These are phyloP conservation scores for Ceratina japonica DNA, from an alignment of 1,140 invertebrate genomes.

Conservation along the genomic window DNA sequence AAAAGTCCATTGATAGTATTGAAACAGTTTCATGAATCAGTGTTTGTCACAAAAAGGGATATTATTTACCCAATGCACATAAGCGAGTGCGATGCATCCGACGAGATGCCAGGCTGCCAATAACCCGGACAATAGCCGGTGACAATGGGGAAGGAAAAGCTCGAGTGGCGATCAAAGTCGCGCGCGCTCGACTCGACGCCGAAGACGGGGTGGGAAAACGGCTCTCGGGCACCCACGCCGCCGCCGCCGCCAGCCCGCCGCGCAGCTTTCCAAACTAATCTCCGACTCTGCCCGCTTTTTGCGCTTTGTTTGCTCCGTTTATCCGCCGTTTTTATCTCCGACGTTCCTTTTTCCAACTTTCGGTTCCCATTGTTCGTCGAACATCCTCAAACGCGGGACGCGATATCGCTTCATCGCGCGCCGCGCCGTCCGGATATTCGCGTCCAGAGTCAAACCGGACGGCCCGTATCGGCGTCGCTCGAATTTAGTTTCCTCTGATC, in stretches of 20 bases:
- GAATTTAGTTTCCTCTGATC: no score
- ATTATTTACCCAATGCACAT: no score
- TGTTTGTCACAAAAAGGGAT: neutral
- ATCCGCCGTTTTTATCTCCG: neutral
- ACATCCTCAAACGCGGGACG: neutral
- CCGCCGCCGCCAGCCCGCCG: no score
- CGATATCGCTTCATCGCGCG: no score
- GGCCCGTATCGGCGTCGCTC: no score
- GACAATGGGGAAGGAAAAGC: conserved; percentile 4
- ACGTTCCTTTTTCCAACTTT: neutral
- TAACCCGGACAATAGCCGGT: conserved; percentile 34
- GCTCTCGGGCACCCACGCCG: no score
- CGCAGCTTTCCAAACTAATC: conserved; percentile 13
- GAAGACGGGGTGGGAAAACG: neutral
- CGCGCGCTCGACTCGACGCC: neutral
- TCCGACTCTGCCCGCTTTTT: conserved; percentile 16
- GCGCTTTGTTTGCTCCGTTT: conserved; percentile 13
- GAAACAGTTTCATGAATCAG: no score
- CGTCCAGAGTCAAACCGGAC: no score
- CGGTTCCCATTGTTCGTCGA: neutral
- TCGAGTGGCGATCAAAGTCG: conserved; percentile 40
- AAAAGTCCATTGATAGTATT: no score
- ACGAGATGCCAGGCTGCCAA: conserved; percentile 12
- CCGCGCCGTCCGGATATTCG: no score
- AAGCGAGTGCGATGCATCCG: neutral